phyloP scores from a whole-genome alignment of 2,888 invertebrate species.

The Liodrosophila aerea region DNA sequence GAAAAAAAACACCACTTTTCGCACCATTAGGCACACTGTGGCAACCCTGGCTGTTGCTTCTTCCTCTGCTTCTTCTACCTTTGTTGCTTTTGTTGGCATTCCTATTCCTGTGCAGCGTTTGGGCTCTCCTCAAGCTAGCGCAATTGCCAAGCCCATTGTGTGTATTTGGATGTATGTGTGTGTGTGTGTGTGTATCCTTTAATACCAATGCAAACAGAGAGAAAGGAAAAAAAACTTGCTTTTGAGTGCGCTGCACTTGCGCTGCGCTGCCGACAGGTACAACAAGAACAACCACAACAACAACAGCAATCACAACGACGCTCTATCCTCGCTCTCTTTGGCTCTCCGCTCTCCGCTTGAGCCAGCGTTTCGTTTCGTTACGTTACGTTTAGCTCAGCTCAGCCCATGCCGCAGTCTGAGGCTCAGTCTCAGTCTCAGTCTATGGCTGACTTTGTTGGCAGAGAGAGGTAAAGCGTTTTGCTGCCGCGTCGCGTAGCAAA shows the following conservation, averaged over 20 bases:
- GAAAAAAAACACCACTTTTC: too few relatives aligned
- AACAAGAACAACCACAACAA: conserved; percentile 20
- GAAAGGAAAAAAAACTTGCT: conserved; percentile 16
- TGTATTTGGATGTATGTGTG: conserved; percentile 3
- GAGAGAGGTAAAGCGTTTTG: conserved; percentile 62
- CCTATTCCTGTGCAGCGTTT: conserved; percentile 50
- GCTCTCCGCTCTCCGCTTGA: conserved; percentile 39
- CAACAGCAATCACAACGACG: neutral
- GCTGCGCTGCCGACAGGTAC: conserved; percentile 63
- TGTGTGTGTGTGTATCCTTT: conserved; percentile 47
- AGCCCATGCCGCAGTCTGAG: conserved; percentile 3
- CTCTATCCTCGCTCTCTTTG: conserved; percentile 10
- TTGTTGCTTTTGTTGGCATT: conserved; percentile 48
- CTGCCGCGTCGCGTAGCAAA: conserved; percentile 40
- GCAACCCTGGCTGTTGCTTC: conserved; percentile 39
- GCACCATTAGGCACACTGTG: too few relatives aligned
- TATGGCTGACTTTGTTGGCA: conserved; percentile 69
- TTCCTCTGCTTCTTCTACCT: conserved; percentile 3
- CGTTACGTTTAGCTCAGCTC: conserved; percentile 20
- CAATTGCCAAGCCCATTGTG: conserved; percentile 60
- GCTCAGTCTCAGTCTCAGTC: conserved; percentile 49
- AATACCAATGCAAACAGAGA: conserved; percentile 15
- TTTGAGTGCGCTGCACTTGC: conserved; percentile 70
- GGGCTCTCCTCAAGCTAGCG: conserved; percentile 42
- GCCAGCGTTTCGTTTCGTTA: conserved; percentile 40